These are phyloP conservation scores for Sciaenops ocellatus DNA, from an alignment of 2,797 vertebrate species.

Conservation along the genomic window DNA sequence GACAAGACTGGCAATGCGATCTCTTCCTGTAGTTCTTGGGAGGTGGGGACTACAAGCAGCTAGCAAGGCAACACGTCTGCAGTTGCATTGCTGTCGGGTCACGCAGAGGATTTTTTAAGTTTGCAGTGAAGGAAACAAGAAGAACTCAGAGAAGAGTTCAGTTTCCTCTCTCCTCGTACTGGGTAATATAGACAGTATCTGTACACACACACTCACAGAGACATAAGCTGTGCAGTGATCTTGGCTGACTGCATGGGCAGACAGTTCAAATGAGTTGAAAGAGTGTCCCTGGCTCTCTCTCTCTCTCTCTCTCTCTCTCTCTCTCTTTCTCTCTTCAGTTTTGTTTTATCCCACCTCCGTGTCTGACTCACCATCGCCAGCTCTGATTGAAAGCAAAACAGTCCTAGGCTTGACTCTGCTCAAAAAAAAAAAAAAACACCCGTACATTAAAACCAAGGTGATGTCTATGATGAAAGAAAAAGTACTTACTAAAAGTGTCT, in stretches of 20 bases:
- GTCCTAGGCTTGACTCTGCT: constrained; percentile 25
- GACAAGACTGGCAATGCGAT: neutral
- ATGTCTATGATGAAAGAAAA: constrained; percentile 39
- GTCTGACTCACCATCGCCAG: constrained; percentile 69
- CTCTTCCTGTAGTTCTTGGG: constrained; percentile 6
- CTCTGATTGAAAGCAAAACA: constrained; percentile 62
- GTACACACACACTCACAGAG: constrained; percentile 13
- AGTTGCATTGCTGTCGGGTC: constrained; percentile 13
- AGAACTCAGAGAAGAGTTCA: constrained; percentile 24
- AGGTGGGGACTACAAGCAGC: constrained; percentile 8
- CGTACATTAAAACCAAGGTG: constrained; percentile 51
- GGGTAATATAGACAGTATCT: constrained; percentile 11
- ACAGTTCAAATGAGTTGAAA: constrained; percentile 63
- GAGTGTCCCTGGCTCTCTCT: constrained; percentile 48
- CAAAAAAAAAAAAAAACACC: constrained; percentile 31
- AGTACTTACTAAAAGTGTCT: constrained; percentile 35
- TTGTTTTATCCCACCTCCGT: constrained; percentile 64
- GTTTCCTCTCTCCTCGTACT: constrained; percentile 23
- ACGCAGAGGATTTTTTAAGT: constrained; percentile 17
- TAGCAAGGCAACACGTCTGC: constrained; percentile 16
- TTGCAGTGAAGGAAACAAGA: constrained; percentile 24
- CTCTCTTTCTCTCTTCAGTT: constrained; percentile 37
- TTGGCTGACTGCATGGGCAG: constrained; percentile 47
- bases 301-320: too few species aligned
- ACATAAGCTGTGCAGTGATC: constrained; percentile 36